Base-by-base conservation (phyloP, 2,888 invertebrate genomes). In the Cryptus armator region DNA sequence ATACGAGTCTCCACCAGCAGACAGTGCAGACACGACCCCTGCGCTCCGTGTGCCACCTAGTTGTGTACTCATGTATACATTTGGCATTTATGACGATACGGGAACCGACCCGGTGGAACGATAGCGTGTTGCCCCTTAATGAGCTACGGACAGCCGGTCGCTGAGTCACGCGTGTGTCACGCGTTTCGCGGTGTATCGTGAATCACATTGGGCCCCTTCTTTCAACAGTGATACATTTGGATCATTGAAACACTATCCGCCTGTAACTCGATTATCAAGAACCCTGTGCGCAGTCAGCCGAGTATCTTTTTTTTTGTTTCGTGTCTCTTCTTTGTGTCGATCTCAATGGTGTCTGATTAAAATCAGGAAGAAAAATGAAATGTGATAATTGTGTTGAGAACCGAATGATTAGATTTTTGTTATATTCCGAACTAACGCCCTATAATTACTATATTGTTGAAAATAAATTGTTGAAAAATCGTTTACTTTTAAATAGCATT, bases 91-190 rank as follows among this genome's bases (percentile, higher is more conserved):
- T 90, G 85, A 88, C 84, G 86, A 83, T 86, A 86, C 80, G 67
- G 75, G 71, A 82, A 79, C 56, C 53, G 62, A 62, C 68, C 46
- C 67, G 75, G 67, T 80, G 51, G 43, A 51, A 85, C 82, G 86
- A 87, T 88, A 81, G 88, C 89, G 89, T 89, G 90, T 56, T 86
- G 88, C 82, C 86, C 80, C 84, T 89, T 91, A 91, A 91, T 90
- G 90, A 91, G 89, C 86, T 86, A 88, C 85, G 87, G 88, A 89
- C 91, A 91, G 90, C 88, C 89, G 90, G 89, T 86, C 86, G 90
- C 89, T 91, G 92, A 92, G 88, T 92, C 92, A 92, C 89, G 88
- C 79, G 62, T 83, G 80, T 46, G 81, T 85, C 75, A 64, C 74
- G 70, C 83, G 62, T 87, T 87, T 83, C 87, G 86, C 86, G 85